Base-by-base conservation (phyloP, 2,888 invertebrate genomes). In the Clepsis dumicolana region DNA sequence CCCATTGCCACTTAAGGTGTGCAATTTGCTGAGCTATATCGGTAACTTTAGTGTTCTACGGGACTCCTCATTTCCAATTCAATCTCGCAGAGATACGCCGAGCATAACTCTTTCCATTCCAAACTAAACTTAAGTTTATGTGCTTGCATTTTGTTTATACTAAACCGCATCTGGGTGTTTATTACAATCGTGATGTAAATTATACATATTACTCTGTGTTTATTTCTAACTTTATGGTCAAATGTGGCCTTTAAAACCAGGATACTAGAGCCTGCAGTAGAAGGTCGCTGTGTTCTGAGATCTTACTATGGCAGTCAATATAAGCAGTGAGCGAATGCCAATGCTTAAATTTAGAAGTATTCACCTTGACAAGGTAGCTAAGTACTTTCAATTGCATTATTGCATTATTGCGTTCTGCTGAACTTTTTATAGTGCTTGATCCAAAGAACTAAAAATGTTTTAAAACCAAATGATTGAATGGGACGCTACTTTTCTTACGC, bases 81-180 rank as follows among this genome's bases (percentile, higher is more conserved):
- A n/a, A n/a, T n/a, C n/a, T n/a, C n/a, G n/a, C n/a, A n/a, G n/a
- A n/a, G n/a, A n/a, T n/a, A n/a, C n/a, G n/a, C n/a, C n/a, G n/a
- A n/a, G n/a, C n/a, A n/a, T n/a, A n/a, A n/a, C n/a, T n/a, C n/a
- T n/a, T n/a, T n/a, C n/a, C n/a, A n/a, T n/a, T n/a, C n/a, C n/a
- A n/a, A n/a, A n/a, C n/a, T n/a, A n/a, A n/a, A n/a, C 57, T 10
- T 59, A 16, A 25, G 21, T 21, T 41, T 59, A 59, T 25, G 16
- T n/a, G 41, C 16, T 59, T 8, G 10, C 16, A 25, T 56, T 41
- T 16, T 27, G 35, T 35, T 8, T 5, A 57, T 57, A 16, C n/a
- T 32, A 35, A 59, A 25, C 59, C 41, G 59, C 25, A 59, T 41
- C 59, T 56, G 35, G 32, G 4, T 24, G 16, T 41, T 25, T 59